phyloP scores from a whole-genome alignment of 2,888 invertebrate genomes.

The Trichogramma dendrolimi region DNA sequence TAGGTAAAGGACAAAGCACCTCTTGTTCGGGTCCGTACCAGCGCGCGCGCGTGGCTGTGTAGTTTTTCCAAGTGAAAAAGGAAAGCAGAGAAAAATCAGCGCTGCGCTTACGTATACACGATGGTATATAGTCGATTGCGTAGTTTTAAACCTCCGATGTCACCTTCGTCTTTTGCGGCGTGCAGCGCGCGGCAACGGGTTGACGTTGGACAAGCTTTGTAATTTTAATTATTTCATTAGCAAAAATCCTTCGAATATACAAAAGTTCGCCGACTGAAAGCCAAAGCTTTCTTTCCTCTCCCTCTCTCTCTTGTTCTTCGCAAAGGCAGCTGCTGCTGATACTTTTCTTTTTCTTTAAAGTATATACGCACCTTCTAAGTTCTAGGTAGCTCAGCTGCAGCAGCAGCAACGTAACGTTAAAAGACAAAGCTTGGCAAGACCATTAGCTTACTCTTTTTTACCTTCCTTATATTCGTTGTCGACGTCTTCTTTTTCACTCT shows the following conservation, averaged over 20 bases:
- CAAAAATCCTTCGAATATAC: conserved; percentile 36
- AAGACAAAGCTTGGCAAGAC: neutral
- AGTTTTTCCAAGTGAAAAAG: no score
- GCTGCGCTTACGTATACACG: no score
- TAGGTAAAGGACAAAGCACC: no score
- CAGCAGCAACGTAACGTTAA: neutral
- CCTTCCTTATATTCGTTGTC: neutral
- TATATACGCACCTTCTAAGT: neutral
- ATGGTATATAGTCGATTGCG: no score
- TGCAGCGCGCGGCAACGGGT: neutral
- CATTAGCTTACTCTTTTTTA: conserved; percentile 24
- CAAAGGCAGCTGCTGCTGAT: no score
- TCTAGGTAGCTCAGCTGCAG: neutral
- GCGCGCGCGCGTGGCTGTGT: no score
- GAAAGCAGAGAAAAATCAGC: no score
- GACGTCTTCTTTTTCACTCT: conserved; percentile 11
- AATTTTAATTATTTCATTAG: conserved; percentile 41
- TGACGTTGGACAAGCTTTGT: conserved; percentile 30
- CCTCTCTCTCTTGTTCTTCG: neutral
- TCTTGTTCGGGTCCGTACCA: no score
- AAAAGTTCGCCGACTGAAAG: conserved; percentile 20
- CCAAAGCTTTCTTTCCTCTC: neutral
- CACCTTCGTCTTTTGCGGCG: neutral
- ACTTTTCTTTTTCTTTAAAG: neutral
- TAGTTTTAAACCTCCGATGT: neutral